A percentile compares a stretch with the other conserved stretches of the same genome.
Conservation (phyloP, 92 coral and sea anemone species). For the Zoanthus solanderi region DNA sequence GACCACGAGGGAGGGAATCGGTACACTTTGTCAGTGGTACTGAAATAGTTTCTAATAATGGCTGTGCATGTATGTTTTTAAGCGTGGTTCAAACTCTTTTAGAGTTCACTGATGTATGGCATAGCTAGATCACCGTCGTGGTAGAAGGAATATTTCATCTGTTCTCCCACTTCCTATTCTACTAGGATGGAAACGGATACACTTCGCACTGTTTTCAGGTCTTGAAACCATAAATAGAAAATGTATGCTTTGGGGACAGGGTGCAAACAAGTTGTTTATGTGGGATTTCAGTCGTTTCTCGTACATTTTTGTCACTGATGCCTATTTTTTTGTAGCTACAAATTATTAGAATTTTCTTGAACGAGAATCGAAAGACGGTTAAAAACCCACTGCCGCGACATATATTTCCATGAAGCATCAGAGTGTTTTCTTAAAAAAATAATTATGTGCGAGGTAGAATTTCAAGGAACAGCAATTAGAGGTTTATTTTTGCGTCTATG, state of each 20-base stretch:
- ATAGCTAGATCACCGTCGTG: not conserved
- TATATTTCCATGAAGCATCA: not conserved
- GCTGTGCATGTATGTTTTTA: not conserved
- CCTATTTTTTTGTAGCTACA: not conserved
- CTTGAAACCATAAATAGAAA: not conserved
- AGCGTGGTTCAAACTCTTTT: not conserved
- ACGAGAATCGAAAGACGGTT: not conserved
- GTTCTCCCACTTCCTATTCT: not conserved
- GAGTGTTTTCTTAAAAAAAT: not conserved
- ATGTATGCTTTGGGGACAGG: not conserved
- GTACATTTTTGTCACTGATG: not conserved
- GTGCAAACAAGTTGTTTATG: not conserved
- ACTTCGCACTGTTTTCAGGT: not conserved
- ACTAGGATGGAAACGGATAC: not conserved
- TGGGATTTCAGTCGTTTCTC: not conserved
- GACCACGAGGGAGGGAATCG: too few species aligned
- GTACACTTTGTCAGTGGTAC: too few species aligned
- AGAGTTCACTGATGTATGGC: not conserved
- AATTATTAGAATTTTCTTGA: not conserved
- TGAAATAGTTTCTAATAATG: not conserved
- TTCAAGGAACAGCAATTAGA: not conserved
- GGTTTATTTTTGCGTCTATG: slow-evolving; percentile 36
- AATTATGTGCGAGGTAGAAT: not conserved
- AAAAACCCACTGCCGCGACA: slow-evolving; percentile 7
- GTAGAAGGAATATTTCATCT: not conserved